Conservation (phyloP, 30 jellyfish, hydroid and myxozoan genomes). For the Cassiopea andromeda region DNA sequence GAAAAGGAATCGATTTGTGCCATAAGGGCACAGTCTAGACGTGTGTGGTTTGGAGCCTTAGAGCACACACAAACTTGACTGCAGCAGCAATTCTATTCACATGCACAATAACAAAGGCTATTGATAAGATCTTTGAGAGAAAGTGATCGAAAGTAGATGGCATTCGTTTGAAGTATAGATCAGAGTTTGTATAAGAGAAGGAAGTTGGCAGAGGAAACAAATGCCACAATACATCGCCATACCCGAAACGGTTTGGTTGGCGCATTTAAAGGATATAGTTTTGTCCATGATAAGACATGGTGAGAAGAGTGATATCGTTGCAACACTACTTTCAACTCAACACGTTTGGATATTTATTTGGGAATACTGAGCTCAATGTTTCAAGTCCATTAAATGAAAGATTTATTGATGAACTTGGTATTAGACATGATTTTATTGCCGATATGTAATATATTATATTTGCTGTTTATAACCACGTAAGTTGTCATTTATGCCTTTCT, state of each 20-base stretch:
- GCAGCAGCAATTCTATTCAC: constrained; percentile 6
- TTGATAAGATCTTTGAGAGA: neutral
- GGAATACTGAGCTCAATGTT: constrained; percentile 14
- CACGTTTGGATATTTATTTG: constrained; percentile 27
- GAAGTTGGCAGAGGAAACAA: neutral
- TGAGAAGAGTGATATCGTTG: constrained; percentile 20
- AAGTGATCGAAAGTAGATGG: neutral
- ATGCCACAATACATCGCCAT: neutral
- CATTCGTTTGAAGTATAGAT: constrained; percentile 15
- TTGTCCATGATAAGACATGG: constrained; percentile 29
- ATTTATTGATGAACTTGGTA: neutral
- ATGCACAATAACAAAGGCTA: constrained; percentile 9
- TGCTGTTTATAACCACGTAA: constrained; percentile 67
- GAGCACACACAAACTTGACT: constrained; percentile 21
- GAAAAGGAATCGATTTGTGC: constrained; percentile 13
- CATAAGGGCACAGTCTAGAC: constrained; percentile 58
- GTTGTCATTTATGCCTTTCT: neutral
- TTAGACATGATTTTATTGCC: constrained; percentile 53
- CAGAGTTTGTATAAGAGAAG: constrained; percentile 6
- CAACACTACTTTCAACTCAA: constrained; percentile 19
- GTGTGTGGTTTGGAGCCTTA: constrained; percentile 32
- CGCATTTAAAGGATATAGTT: neutral
- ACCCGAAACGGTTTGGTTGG: neutral
- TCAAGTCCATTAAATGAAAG: neutral
- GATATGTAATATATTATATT: constrained; percentile 31